phyloP scores from a whole-genome alignment of 2,888 invertebrate species.

The Leucoptera coffeella region DNA sequence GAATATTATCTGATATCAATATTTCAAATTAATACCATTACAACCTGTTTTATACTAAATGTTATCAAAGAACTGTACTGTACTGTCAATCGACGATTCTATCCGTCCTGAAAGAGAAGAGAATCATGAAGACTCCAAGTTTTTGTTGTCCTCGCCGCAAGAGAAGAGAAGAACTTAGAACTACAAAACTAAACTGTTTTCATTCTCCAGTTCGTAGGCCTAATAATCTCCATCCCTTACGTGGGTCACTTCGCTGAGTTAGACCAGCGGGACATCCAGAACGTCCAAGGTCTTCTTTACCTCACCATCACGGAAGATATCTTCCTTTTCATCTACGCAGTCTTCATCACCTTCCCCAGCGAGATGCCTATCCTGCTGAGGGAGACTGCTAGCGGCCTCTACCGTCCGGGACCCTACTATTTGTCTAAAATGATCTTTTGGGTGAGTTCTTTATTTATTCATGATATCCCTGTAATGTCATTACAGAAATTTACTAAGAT shows the following conservation, averaged over 20 bases:
- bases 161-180: no score
- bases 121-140: no score
- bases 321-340: conserved; percentile 63
- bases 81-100: no score
- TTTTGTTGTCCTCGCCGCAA: no score
- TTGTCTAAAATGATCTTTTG: conserved; percentile 63
- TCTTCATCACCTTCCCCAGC: conserved; percentile 64
- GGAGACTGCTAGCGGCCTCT: conserved; percentile 67
- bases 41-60: no score
- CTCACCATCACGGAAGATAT: conserved; percentile 66
- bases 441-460: conserved; percentile 45
- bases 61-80: no score
- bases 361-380: conserved; percentile 63
- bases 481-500: no score
- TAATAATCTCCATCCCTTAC: conserved; percentile 58
- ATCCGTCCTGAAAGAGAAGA: no score
- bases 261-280: conserved; percentile 65
- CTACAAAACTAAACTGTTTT: no score
- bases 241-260: conserved; percentile 47
- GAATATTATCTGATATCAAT: no score
- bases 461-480: no score
- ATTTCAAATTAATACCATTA: no score
- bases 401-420: conserved; percentile 65
- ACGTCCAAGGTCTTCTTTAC: conserved; percentile 66
- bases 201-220: conserved; percentile 60